phyloP scores from a whole-genome alignment of 2,888 invertebrate species.

The Acronicta leporina region DNA sequence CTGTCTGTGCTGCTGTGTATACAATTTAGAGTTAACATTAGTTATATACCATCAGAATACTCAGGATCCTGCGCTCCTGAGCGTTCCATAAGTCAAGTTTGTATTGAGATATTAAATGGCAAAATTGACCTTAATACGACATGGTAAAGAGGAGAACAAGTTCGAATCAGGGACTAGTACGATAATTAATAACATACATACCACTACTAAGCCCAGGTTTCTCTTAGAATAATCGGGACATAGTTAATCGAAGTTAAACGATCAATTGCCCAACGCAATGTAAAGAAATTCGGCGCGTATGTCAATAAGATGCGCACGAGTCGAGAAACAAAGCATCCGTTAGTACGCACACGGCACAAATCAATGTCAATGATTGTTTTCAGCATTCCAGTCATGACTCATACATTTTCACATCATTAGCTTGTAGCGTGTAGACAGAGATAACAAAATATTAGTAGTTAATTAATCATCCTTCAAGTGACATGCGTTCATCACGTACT shows the following conservation, averaged over 20 bases:
- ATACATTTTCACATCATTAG: slow-evolving; percentile 23
- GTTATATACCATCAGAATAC: too few species aligned
- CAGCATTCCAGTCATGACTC: slow-evolving; percentile 28
- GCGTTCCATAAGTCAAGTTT: too few species aligned
- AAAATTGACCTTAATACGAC: too few species aligned
- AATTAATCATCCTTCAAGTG: slow-evolving; percentile 5
- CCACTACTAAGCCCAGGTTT: neutral
- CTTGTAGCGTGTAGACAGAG: slow-evolving; percentile 8
- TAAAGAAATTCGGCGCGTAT: neutral
- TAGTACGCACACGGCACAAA: slow-evolving; percentile 4
- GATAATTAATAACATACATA: too few species aligned
- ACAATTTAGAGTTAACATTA: too few species aligned
- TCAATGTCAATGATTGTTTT: slow-evolving; percentile 35
- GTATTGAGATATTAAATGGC: too few species aligned
- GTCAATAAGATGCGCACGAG: neutral
- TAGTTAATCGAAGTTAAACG: neutral
- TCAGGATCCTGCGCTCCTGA: too few species aligned
- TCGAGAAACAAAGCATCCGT: slow-evolving; percentile 10
- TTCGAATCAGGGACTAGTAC: too few species aligned
- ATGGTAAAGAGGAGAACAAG: too few species aligned
- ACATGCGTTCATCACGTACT: slow-evolving; percentile 15
- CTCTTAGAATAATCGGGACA: neutral
- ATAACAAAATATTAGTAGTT: slow-evolving; percentile 13
- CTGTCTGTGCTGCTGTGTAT: too few species aligned
- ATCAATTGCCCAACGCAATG: neutral